Percentiles rank a stretch among this genome's conserved stretches.
Evolutionary conservation across 92 coral and sea anemone genomes (phyloP).

Genomic region (Diadumene lineata): DNA sequence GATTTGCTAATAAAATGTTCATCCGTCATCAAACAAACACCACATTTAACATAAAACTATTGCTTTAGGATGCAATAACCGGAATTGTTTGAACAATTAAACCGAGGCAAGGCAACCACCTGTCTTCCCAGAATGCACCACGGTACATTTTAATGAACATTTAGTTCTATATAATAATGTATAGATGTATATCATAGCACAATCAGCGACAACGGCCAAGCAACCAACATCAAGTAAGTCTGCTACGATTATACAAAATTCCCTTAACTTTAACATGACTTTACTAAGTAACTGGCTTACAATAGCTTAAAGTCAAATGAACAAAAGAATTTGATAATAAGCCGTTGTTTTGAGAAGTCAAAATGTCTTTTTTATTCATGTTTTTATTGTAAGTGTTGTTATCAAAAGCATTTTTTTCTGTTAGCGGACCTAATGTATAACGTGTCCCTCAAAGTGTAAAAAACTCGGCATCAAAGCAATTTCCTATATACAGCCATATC

Average conservation of each 20-base stretch:
- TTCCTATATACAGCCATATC: background rate
- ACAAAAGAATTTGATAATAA: background rate
- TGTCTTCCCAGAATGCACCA: constrained; percentile 9
- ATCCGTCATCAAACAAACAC: constrained; percentile 43
- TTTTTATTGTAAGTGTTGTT: background rate
- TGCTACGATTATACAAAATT: background rate
- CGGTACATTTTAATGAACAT: constrained; percentile 13
- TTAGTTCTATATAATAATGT: constrained; percentile 17
- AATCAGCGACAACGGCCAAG: constrained; percentile 5
- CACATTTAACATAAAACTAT: constrained; percentile 44
- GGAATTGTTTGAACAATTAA: constrained; percentile 32
- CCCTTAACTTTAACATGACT: background rate
- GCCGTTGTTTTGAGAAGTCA: background rate
- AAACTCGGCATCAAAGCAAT: background rate
- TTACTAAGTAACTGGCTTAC: background rate
- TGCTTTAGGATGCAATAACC: constrained; percentile 27
- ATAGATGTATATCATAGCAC: background rate
- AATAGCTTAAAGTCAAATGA: background rate
- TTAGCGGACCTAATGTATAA: background rate
- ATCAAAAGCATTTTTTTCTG: background rate
- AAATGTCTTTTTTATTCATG: background rate
- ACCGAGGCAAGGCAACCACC: constrained; percentile 23
- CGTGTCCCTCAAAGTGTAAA: background rate
- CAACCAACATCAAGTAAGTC: constrained; percentile 3
- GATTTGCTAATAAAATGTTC: constrained; percentile 20